Evolutionary conservation across 2,113 vertebrate genomes (phyloP), one percentile per base, ranked within the genome.

Genomic region (Turnix velox): DNA sequence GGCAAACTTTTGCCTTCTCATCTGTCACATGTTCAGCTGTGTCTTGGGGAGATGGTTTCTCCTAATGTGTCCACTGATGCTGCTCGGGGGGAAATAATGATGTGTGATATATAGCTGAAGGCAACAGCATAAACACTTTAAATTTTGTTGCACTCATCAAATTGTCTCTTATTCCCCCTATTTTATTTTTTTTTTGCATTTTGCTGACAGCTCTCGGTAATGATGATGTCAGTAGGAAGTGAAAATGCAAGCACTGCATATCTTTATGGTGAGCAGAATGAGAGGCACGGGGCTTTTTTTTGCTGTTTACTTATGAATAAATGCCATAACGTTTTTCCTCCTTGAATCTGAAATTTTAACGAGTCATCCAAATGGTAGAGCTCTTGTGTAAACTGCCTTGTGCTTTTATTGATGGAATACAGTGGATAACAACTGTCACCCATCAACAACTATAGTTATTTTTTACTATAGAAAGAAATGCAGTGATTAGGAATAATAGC

Each of bases 151-250:
- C 3, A 1, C 80, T 92, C 62, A 89, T 82, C 79, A 92, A 49
- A 58, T 24, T 79, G 18, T 82, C 75, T 77, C 30, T 54, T 88
- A 59, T 82, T 87, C 24, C 9, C 5, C 1, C 18, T 67, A 46
- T 54, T 0, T 16, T 67, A 46, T 54, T 0, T 16, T 63, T 77
- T 40, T 63, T 87, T 74, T 89, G 54, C 31, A 25, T 78, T 95
- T 95, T 93, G 76, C 86, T 96, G 85, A 59, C 83, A 88, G 68
- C 61, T 88, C 25, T 81, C 90, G 76, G 27, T 68, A 37, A 74
- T 67, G 68, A 72, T 78, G 57, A 87, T 92, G 57, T 61, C 37
- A 68, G 84, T 68, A 75, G 90, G 78, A 91, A 95, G 81, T 4
- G 7, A 87, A 95, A 84, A 85, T 92, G 90, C 84, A 89, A 91